phyloP scores from a whole-genome alignment of 2,888 invertebrate species.

The Rambutsinella grinnellia region DNA sequence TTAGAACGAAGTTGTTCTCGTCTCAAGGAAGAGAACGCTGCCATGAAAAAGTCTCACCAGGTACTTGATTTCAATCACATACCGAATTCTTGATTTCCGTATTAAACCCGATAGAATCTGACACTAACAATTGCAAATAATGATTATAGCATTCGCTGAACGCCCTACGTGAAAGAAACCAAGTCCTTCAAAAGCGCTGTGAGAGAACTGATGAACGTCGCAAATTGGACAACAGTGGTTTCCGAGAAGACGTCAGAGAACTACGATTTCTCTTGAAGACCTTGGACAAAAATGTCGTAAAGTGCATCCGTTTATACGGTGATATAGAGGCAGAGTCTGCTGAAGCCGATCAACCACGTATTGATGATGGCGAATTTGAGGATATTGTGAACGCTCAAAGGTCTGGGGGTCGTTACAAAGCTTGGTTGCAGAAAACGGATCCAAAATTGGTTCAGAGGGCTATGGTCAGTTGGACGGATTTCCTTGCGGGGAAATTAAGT shows the following conservation, averaged over 20 bases:
- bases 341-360: not conserved
- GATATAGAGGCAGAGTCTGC: not conserved
- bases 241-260: conserved; percentile 54
- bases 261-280: conserved; percentile 37
- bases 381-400: not conserved
- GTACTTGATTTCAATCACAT: conserved; percentile 4
- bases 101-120: not conserved
- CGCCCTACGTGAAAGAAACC: conserved; percentile 26
- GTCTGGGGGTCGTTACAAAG: not conserved
- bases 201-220: conserved; percentile 54
- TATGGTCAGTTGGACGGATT: conserved; percentile 7
- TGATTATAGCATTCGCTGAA: not conserved
- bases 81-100: not conserved
- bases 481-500: not conserved
- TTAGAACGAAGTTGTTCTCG: conserved; percentile 53
- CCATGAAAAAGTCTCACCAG: conserved; percentile 16
- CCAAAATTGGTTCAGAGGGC: conserved; percentile 9
- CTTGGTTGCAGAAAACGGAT: conserved; percentile 1
- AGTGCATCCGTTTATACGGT: not conserved
- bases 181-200: conserved; percentile 54
- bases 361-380: not conserved
- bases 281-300: conserved; percentile 31
- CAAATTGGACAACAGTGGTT: conserved; percentile 58
- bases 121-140: not conserved
- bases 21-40: conserved; percentile 33